Evolutionary conservation across 2,113 vertebrate genomes (phyloP).

Genomic region (Hirundichthys speculiger): DNA sequence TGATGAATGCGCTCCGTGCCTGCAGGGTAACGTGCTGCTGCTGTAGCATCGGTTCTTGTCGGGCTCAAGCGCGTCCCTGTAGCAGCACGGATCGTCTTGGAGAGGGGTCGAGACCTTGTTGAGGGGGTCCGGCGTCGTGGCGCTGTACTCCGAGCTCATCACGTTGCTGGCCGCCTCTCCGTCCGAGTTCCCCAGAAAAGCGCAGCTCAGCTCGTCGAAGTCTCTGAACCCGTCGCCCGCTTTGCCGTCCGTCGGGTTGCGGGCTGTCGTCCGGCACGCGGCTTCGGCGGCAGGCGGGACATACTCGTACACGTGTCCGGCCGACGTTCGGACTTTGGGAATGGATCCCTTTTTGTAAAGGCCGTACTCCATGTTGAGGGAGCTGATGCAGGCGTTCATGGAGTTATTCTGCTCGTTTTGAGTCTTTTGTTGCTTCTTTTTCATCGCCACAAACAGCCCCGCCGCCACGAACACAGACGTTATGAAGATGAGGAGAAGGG

Average conservation of each 20-base stretch:
- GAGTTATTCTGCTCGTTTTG: slow-evolving; percentile 89
- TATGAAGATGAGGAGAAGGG: slow-evolving; percentile 93
- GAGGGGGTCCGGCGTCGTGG: slow-evolving; percentile 89
- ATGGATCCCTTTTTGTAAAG: slow-evolving; percentile 87
- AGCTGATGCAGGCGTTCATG: slow-evolving; percentile 92
- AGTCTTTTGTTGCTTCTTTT: slow-evolving; percentile 89
- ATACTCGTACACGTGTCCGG: slow-evolving; percentile 93
- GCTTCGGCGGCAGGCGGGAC: slow-evolving; percentile 88
- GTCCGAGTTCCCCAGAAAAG: slow-evolving; percentile 86
- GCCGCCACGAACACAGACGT: slow-evolving; percentile 93
- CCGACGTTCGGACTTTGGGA: slow-evolving; percentile 90
- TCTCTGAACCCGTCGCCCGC: slow-evolving; percentile 89
- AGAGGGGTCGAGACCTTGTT: slow-evolving; percentile 85
- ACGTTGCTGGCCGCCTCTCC: slow-evolving; percentile 84
- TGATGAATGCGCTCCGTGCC: slow-evolving; percentile 84
- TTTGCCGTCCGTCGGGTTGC: slow-evolving; percentile 85
- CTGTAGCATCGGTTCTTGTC: slow-evolving; percentile 87
- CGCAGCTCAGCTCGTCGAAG: slow-evolving; percentile 91
- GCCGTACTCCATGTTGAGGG: slow-evolving; percentile 94
- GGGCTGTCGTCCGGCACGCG: slow-evolving; percentile 86
- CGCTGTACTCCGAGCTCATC: slow-evolving; percentile 90
- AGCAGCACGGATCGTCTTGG: slow-evolving; percentile 89
- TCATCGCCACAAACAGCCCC: slow-evolving; percentile 90
- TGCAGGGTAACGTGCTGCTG: slow-evolving; percentile 87
- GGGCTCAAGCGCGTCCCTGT: slow-evolving; percentile 88